Percentiles rank a stretch among this genome's conserved stretches.
phyloP scores from a whole-genome alignment of 2,113 vertebrate species.

The Osmerus mordax region DNA sequence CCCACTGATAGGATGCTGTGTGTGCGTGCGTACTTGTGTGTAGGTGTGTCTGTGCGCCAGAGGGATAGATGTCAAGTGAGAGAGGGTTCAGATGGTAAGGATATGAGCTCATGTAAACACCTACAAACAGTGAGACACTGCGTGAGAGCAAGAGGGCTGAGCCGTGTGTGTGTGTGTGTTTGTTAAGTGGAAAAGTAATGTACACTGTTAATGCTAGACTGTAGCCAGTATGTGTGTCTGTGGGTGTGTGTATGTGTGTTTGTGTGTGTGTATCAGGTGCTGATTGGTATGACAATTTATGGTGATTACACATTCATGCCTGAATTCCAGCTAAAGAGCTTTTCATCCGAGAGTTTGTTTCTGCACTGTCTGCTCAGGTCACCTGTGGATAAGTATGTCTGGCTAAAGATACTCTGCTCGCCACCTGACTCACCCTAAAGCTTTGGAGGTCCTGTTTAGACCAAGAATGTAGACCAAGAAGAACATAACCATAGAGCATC shows the following conservation, averaged over 20 bases:
- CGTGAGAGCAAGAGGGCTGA: too few species aligned
- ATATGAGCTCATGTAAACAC: too few species aligned
- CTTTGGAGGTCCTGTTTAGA: too few species aligned
- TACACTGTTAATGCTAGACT: too few species aligned
- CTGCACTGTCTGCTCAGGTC: neutral
- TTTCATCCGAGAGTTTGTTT: neutral
- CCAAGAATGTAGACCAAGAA: neutral
- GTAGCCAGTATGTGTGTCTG: constrained; percentile 6
- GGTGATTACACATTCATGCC: neutral
- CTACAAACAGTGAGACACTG: too few species aligned
- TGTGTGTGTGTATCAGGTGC: neutral
- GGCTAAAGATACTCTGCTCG: neutral
- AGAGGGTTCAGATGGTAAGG: neutral
- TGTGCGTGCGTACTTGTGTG: constrained; percentile 1
- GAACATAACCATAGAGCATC: neutral
- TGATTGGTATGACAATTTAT: neutral
- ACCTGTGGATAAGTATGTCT: neutral
- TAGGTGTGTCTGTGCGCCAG: neutral
- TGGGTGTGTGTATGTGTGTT: constrained; percentile 2
- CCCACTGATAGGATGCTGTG: neutral
- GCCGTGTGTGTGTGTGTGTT: neutral
- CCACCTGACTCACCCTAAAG: neutral
- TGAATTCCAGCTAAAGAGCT: neutral
- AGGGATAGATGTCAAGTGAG: too few species aligned
- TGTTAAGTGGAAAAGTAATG: neutral